Evolutionary conservation across 2,888 invertebrate species (phyloP).

Genomic region (Laothoe populi): DNA sequence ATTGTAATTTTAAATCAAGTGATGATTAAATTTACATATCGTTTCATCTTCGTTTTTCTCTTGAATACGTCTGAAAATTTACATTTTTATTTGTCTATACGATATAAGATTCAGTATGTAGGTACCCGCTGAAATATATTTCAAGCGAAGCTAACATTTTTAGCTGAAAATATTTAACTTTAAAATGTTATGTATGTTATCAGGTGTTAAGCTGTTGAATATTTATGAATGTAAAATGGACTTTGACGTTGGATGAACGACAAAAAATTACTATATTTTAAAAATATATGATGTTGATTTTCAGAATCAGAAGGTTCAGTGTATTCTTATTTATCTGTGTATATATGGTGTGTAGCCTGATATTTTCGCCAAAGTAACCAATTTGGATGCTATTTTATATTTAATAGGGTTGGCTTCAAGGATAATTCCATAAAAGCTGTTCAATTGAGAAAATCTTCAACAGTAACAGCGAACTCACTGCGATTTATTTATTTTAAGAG

Average conservation of each 20-base stretch:
- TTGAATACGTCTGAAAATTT: constrained; percentile 31
- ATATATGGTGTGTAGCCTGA: too few relatives aligned
- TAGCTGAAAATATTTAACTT: constrained; percentile 8
- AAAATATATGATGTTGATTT: too few relatives aligned
- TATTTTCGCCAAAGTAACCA: too few relatives aligned
- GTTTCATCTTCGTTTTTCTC: constrained; percentile 21
- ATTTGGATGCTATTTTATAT: too few relatives aligned
- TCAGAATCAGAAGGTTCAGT: too few relatives aligned
- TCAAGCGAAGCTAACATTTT: background rate
- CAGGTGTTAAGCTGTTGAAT: constrained; percentile 18
- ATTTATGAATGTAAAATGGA: constrained; percentile 2
- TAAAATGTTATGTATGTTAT: constrained; percentile 16
- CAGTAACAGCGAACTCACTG: too few relatives aligned
- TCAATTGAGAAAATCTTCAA: too few relatives aligned
- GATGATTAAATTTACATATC: constrained; percentile 38
- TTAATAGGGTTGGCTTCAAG: too few relatives aligned
- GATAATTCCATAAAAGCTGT: too few relatives aligned
- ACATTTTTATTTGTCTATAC: constrained; percentile 15
- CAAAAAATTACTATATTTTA: too few relatives aligned
- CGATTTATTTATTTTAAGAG: too few relatives aligned
- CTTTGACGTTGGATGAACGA: background rate
- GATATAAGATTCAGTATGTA: constrained; percentile 19
- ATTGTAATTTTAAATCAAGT: constrained; percentile 40
- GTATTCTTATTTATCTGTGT: too few relatives aligned
- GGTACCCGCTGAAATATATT: background rate